Evolutionary conservation across 2,888 invertebrate genomes (phyloP), one percentile per base, ranked within the genome.

Genomic region (Seira musarum): DNA sequence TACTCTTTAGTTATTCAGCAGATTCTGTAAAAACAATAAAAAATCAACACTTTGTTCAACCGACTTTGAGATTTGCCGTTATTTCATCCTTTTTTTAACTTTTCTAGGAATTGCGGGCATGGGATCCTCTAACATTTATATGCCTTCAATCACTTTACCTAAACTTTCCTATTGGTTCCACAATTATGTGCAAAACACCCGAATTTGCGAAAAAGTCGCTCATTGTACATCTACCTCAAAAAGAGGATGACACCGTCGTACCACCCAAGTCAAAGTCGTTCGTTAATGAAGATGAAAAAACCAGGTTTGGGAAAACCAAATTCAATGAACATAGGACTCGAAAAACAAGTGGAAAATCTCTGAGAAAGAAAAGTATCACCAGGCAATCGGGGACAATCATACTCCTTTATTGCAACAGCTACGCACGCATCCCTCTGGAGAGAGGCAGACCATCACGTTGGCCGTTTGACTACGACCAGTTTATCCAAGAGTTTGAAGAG

Each of bases 331-430:
- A 25, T 25, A 24, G 1, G 3, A 30, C n/a, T 24, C 24, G 24
- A 13, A 8, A 61, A 65, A 25, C 66, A 8, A 66, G 17, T 25
- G 15, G 17, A 15, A 35, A 17, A 30, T 57, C 53, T 25, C 5
- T 5, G n/a, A 2, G 30, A 30, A 8, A 22, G 24, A 19, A 24
- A 25, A 63, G 5, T 17, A 8, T 24, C 22, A 13, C 2, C 40
- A 17, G 81, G 21, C 61, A 77, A 83, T 30, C 30, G 68, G 84
- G 83, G n/a, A 74, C 66, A 15, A 71, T 86, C 0, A 69, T 86
- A 17, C 71, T 83, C n/a, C 57, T 84, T 3, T 86, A 86, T 35
- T 86, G 85, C 70, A 86, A 86, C 64, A 83, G 83, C 57, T 85
- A 69, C 49, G 81, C 85, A n/a, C 73, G 70, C 21, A 53, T 85